Evolutionary conservation across 2,888 invertebrate genomes (phyloP).

Genomic region (Temnothorax rugatulus): DNA sequence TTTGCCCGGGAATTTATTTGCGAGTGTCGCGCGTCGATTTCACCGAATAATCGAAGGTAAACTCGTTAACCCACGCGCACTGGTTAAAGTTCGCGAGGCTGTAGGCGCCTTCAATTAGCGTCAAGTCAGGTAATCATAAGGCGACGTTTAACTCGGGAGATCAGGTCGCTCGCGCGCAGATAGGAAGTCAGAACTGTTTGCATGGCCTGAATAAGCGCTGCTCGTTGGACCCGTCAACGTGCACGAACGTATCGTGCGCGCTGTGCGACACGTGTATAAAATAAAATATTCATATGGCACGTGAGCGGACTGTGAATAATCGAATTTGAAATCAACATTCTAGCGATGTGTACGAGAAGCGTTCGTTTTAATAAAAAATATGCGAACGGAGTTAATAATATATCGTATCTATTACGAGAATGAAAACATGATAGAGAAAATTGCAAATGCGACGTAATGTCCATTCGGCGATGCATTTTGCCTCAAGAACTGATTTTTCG

Average conservation of each 20-base stretch:
- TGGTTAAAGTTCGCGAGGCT: slow-evolving; percentile 26
- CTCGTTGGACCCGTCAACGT: background rate
- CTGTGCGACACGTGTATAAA: slow-evolving; percentile 22
- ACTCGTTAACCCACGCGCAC: slow-evolving; percentile 35
- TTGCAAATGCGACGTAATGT: background rate
- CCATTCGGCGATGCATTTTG: background rate
- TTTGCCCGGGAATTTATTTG: slow-evolving; percentile 18
- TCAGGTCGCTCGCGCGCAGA: slow-evolving; percentile 38
- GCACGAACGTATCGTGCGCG: slow-evolving; percentile 19
- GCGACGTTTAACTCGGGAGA: slow-evolving; percentile 31
- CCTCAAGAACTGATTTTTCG: background rate
- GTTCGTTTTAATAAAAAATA: background rate
- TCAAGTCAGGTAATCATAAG: slow-evolving; percentile 41
- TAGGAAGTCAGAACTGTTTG: slow-evolving; percentile 37
- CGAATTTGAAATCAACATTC: slow-evolving; percentile 25
- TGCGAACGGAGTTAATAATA: background rate
- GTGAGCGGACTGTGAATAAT: background rate
- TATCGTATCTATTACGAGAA: background rate
- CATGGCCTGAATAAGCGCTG: slow-evolving; percentile 17
- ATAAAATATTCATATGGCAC: slow-evolving; percentile 35
- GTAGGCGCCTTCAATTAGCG: slow-evolving; percentile 35
- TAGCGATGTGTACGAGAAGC: background rate
- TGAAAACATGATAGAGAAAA: background rate
- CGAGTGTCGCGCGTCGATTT: slow-evolving; percentile 25
- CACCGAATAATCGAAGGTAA: slow-evolving; percentile 29